Base-by-base conservation (phyloP, 2,113 vertebrate species). In the Condylura cristata region DNA sequence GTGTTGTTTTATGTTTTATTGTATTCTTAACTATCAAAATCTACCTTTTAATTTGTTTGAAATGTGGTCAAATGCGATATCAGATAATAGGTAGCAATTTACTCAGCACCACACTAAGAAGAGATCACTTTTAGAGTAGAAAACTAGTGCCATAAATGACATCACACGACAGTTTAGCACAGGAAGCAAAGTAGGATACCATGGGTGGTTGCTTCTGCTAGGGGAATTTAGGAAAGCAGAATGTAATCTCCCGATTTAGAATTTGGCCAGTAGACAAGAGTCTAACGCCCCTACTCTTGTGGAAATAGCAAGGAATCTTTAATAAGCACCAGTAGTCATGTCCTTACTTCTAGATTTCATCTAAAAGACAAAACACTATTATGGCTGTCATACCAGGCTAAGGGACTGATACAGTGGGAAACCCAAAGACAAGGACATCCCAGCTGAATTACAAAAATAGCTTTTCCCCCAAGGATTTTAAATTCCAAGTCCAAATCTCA, bases 291-390 rank as follows among this genome's bases (percentile, higher is more conserved):
- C 91, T 96, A 96, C 91, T 95, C 89, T 93, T 84, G 93, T 96
- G 96, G 97, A 97, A 96, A 97, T 95, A 95, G 95, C 89, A 96
- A 91, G 75, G 89, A 96, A 94, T 95, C 93, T 96, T 97, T 91
- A 97, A 96, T 95, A 95, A 94, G 94, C 91, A 95, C 93, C 60
- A 93, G 89, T 74, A 96, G 89, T 86, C 90, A 88, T 93, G 94
- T 92, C 95, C 92, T 96, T 92, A 95, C 89, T 84, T 93, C 65
- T 93, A 32, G 86, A 94, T 83, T 96, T 95, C 72, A 95, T 89
- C 78, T 95, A 78, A 95, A 96, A 93, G 61, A 89, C 79, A 93
- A 84, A 92, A 71, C 34, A 80, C 78, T 92, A 53, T 90, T 41
- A 75, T 75, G 53, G 75, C 56, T 80, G 34, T 90, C 7, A 0